Evolutionary conservation across 2,888 invertebrate genomes (phyloP), one percentile per base, ranked within the genome.

Genomic region (Sphaeridia pumilis): DNA sequence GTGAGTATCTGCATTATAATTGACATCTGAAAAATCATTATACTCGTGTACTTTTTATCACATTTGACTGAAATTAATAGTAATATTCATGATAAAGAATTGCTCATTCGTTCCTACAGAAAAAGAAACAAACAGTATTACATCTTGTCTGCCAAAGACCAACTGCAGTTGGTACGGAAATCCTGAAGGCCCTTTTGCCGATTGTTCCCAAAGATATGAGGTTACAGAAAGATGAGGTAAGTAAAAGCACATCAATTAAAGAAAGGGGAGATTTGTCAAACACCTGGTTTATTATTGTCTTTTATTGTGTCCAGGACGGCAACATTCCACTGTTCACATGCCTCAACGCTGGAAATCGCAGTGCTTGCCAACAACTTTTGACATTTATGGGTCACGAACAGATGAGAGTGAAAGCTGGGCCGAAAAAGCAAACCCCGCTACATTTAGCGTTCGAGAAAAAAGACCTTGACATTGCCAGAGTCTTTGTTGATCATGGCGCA

Each of bases 141-240:
- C 98, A 98, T 74, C 76, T 95, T 70, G 94, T 94, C 58, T 90
- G 93, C 50, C 85, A 87, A 65, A 79, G 97, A 66, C 87, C 89
- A 70, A 88, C 89, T 1, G 92, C 90, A 17, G 87, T 88, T 12
- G 92, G 93, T 3, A 85, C 93, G 52, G 84, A 86, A 65, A 88
- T 94, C 65, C 79, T 95, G 14, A 79, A 93, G 67, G 82, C 88
- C 4, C 77, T 98, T 35, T 78, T 97, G 52, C 82, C 83, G 55
- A 84, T 87, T 20, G 87, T 89, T 31, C 88, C 89, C 47, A 88
- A 88, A 70, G 94, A 95, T 67, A 87, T 88, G 65, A 76, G 93
- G 57, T 72, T 90, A 49, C 81, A 83, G 69, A 78, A 81, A 50
- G 94, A 95, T 75, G 87, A 85, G 72, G 94, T 94, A 75, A 80